Base-by-base conservation (phyloP, 2,113 vertebrate genomes). In the Dromaius novaehollandiae region DNA sequence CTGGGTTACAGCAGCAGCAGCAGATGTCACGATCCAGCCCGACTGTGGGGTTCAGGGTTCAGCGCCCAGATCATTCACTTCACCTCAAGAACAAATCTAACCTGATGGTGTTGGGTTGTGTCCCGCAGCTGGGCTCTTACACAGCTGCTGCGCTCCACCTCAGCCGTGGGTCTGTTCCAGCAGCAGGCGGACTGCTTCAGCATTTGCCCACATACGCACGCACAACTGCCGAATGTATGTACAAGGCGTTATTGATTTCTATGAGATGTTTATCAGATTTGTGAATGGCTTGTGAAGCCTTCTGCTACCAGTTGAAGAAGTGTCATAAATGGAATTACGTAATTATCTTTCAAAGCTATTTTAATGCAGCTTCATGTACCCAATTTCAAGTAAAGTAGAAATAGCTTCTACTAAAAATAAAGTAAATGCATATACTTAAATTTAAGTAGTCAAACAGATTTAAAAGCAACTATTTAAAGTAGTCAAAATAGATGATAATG, bases 401-500 rank as follows among this genome's bases (percentile, higher is more conserved):
- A 88, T 28, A 89, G 60, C 13, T 77, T 88, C 82, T 60, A 90
- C 88, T 82, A 94, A 93, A 96, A 97, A 96, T 86, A 94, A 90
- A 91, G 74, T 69, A 58, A 70, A 88, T 51, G 76, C 56, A 58
- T 71, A 73, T 55, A 78, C 89, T 81, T 87, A 70, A 73, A 78
- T 65, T 86, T 20, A 64, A n/a, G 46, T 21, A 88, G 68, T 46
- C 64, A 79, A 87, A 48, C 22, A 86, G 68, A 84, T 88, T 68
- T 86, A 90, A 86, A 93, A 80, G 63, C 63, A 82, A 55, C 81
- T 82, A 76, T 81, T 95, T 88, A 60, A 87, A 89, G 82, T 42
- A 93, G 90, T 50, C 65, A 90, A 92, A 91, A 81, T 30, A 95
- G 44, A 82, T 82, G 68, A 50, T 66, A 96, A 78, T 18, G 8